Base-by-base conservation (phyloP, 2,888 invertebrate species). In the Ceratothoa steindachneri region DNA sequence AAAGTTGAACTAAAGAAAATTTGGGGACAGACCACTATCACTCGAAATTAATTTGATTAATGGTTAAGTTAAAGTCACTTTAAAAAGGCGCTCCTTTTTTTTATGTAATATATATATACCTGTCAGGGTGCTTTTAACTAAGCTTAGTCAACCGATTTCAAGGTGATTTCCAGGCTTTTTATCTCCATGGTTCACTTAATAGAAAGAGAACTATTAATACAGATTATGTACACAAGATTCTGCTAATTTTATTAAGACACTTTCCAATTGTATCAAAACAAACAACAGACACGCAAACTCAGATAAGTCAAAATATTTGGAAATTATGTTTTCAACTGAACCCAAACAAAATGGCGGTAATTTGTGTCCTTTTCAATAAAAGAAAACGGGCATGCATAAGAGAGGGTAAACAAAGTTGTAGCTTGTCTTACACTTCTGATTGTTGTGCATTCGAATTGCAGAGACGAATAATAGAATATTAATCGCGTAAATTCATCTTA, bases 271-370 rank as follows among this genome's bases (percentile, higher is more conserved):
- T 15, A 5, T 41, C 41, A 41, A 41, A 9, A 41, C 15, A 24
- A n/a, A 24, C 12, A 60, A 60, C 60, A 22, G 60, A 22, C 60
- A 60, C 9, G 27, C 19, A n/a, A 60, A 15, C n/a, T 22, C 19
- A n/a, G 27, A 60, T 24, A 60, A 24, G 60, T 60, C 22, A 60
- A 60, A 60, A 60, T 60, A 60, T 60, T 60, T 60, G 60, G 22
- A 60, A 60, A 60, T n/a, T 60, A n/a, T 60, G 22, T 60, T 60
- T 24, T 60, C 22, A 60, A 60, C 24, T 24, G 60, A 60, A 60
- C 22, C 12, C 41, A 41, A 60, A 60, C 60, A 60, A 60, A 60
- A 60, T 60, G 60, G 60, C 60, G 60, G 60, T 60, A 60, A 60
- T 60, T 60, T 60, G 22, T 15, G 15, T 60, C 41, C 15, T 5